Conservation (phyloP, 2,113 vertebrate species). For the Catharus minimus region DNA sequence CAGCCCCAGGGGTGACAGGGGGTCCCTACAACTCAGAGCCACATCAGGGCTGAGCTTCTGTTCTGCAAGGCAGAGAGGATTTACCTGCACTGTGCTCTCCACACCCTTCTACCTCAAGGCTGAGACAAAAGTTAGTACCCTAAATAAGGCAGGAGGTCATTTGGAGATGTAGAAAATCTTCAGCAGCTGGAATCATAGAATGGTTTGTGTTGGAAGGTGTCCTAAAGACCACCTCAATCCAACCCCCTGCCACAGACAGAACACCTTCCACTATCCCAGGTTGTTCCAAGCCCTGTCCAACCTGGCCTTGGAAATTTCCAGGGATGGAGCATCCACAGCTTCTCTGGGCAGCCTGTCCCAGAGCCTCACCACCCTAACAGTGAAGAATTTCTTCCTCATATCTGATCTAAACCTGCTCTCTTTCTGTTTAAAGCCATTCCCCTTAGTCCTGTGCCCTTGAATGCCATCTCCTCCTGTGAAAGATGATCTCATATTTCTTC, state of each 20-base stretch:
- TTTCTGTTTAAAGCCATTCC: neutral
- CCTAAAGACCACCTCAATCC: neutral
- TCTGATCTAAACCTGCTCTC: neutral
- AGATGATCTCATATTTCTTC: neutral
- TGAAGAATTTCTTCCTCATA: neutral
- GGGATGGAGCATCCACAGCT: neutral
- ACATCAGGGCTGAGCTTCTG: neutral
- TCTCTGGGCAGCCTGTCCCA: neutral
- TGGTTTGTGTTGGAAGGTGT: neutral
- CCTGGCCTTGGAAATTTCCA: neutral
- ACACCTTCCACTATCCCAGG: accelerated
- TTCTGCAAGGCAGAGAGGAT: neutral
- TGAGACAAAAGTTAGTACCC: neutral
- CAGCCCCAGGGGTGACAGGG: neutral
- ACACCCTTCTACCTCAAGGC: neutral
- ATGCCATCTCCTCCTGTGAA: neutral
- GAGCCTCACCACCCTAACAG: neutral
- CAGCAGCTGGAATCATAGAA: neutral
- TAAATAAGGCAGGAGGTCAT: neutral
- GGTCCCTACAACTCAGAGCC: neutral
- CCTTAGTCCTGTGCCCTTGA: neutral
- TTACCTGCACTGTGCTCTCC: neutral
- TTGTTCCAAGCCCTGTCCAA: neutral
- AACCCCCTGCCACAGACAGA: neutral
- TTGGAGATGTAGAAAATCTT: neutral